Conservation (phyloP, 2,113 vertebrate species). For the Benitochromis conjunctus region DNA sequence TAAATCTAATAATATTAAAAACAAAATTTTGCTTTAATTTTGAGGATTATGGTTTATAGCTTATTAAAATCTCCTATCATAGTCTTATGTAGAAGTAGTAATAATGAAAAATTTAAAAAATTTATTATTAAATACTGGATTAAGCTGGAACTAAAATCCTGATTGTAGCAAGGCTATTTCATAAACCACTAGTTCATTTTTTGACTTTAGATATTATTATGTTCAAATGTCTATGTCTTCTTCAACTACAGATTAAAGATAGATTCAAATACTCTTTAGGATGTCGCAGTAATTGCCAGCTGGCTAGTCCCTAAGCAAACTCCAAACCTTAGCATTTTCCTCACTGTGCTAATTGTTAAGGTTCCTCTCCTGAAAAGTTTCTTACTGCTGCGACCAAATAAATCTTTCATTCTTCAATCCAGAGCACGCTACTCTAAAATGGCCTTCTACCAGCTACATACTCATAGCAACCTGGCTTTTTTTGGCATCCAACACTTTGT, state of each 20-base stretch:
- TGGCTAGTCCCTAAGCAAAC: neutral
- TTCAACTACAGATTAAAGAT: neutral
- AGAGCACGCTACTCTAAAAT: neutral
- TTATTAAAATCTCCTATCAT: neutral
- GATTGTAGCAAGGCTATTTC: neutral
- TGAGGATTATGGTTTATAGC: neutral
- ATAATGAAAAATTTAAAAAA: too few species aligned
- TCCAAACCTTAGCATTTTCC: neutral
- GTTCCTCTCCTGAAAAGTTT: neutral
- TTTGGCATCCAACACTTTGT: neutral
- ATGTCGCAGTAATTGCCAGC: neutral
- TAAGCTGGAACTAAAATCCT: neutral
- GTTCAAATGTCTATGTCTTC: neutral
- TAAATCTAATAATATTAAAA: neutral
- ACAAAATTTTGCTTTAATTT: neutral
- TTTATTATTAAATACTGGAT: too few species aligned
- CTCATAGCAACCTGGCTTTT: neutral
- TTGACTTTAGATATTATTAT: neutral
- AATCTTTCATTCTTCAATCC: neutral
- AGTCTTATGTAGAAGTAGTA: neutral
- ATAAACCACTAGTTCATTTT: neutral
- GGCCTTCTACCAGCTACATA: neutral
- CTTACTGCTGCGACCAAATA: neutral
- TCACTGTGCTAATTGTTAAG: neutral
- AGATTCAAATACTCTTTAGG: neutral